phyloP scores from a whole-genome alignment of 1,140 invertebrate species.

The Anastrepha ludens region DNA sequence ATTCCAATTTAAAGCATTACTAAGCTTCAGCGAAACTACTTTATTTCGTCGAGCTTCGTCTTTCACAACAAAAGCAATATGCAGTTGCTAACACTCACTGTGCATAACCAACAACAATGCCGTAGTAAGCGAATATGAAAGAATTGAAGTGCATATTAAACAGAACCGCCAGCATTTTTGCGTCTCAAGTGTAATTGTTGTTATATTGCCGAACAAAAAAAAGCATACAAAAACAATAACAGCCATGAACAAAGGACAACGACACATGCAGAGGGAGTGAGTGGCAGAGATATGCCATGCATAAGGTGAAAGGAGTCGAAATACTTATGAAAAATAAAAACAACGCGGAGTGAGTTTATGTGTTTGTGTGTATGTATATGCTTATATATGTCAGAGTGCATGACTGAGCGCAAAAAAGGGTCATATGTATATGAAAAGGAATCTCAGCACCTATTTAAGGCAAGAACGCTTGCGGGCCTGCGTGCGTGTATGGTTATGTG shows the following conservation, averaged over 20 bases:
- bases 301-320: neutral
- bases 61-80: neutral
- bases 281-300: neutral
- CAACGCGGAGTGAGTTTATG: neutral
- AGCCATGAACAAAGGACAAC: constrained; percentile 5
- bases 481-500: neutral
- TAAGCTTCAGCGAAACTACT: neutral
- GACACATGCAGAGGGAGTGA: neutral
- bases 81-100: neutral
- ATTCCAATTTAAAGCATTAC: constrained; percentile 36
- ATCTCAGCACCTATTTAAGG: neutral
- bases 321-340: neutral
- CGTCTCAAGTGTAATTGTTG: constrained; percentile 51
- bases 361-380: neutral
- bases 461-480: neutral
- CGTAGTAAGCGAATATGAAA: neutral
- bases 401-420: neutral
- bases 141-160: constrained; percentile 52
- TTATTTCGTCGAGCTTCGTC: neutral
- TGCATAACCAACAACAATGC: constrained; percentile 21
- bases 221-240: neutral
- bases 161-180: constrained; percentile 37
- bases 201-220: constrained; percentile 21
- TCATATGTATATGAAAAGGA: neutral
- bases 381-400: neutral